These are phyloP conservation scores for Mustela lutreola DNA, from an alignment of 2,113 vertebrate genomes.

Conservation along the genomic window DNA sequence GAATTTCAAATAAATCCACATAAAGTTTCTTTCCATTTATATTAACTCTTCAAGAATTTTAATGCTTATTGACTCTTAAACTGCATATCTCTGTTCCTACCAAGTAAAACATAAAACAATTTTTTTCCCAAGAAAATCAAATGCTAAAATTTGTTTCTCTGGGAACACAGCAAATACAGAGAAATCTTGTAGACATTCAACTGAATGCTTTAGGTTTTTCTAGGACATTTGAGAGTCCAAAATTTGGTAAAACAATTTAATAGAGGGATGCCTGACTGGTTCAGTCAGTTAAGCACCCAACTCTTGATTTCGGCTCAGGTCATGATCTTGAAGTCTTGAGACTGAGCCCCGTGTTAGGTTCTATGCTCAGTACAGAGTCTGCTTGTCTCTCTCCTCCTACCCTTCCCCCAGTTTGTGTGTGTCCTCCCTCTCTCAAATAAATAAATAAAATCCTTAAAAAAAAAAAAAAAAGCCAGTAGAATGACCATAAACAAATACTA, in stretches of 20 bases:
- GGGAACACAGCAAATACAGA: constrained; percentile 33
- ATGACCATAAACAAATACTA: constrained; percentile 2
- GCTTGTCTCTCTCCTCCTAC: background rate
- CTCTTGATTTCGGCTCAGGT: background rate
- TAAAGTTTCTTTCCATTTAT: constrained; percentile 69
- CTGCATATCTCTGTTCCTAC: background rate
- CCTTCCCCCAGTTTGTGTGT: background rate
- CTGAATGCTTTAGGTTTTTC: background rate
- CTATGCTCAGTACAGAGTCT: background rate
- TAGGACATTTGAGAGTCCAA: constrained; percentile 32
- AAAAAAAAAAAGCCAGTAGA: background rate
- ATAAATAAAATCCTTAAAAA: background rate
- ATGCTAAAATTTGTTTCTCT: constrained; percentile 43
- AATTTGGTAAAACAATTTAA: background rate
- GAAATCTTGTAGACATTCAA: background rate
- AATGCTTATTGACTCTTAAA: background rate
- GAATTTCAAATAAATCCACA: constrained; percentile 10
- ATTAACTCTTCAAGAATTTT: constrained; percentile 30
- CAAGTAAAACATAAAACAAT: constrained; percentile 56
- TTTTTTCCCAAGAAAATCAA: constrained; percentile 8
- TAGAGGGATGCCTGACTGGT: background rate
- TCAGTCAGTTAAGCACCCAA: background rate
- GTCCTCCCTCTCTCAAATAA: background rate
- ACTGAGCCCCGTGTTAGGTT: background rate
- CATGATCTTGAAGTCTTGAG: background rate